Conservation (phyloP, 2,113 vertebrate genomes). For the Fregetta grallaria region DNA sequence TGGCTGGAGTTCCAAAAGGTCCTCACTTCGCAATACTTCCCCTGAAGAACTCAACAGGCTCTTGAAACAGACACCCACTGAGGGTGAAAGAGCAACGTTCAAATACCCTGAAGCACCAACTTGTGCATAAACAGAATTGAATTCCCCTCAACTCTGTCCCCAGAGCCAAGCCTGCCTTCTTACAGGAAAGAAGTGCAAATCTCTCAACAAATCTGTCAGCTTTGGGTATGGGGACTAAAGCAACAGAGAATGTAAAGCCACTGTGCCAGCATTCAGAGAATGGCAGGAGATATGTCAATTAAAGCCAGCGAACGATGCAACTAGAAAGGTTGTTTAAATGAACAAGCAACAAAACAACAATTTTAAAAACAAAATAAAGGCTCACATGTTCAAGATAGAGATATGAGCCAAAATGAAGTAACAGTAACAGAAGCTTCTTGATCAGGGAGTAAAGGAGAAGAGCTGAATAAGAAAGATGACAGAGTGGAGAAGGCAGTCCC, state of each 20-base stretch:
- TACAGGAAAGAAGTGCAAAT: neutral
- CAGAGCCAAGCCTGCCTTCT: conserved; percentile 22
- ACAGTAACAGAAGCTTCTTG: conserved; percentile 37
- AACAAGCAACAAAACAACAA: conserved; percentile 49
- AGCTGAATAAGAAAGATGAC: conserved; percentile 1
- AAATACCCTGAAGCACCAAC: neutral
- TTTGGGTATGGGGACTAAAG: conserved; percentile 5
- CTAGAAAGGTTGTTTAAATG: conserved; percentile 25
- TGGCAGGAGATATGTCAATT: conserved; percentile 23
- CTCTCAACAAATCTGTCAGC: neutral
- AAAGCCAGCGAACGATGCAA: conserved; percentile 25
- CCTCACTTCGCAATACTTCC: neutral
- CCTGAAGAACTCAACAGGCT: neutral
- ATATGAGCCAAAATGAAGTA: conserved; percentile 43
- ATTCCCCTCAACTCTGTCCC: neutral
- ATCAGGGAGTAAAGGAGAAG: conserved; percentile 1
- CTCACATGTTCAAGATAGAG: conserved; percentile 2
- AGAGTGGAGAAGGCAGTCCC: conserved; percentile 12
- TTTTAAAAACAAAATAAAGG: conserved; percentile 20
- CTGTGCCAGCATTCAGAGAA: conserved; percentile 41
- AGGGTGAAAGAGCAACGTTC: neutral
- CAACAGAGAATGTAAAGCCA: conserved; percentile 9
- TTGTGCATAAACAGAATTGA: neutral
- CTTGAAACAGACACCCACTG: conserved; percentile 9
- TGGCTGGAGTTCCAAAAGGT: neutral